Evolutionary conservation across 2,797 vertebrate species (phyloP), one percentile per base, ranked within the genome.

Genomic region (Gallirallus australis): DNA sequence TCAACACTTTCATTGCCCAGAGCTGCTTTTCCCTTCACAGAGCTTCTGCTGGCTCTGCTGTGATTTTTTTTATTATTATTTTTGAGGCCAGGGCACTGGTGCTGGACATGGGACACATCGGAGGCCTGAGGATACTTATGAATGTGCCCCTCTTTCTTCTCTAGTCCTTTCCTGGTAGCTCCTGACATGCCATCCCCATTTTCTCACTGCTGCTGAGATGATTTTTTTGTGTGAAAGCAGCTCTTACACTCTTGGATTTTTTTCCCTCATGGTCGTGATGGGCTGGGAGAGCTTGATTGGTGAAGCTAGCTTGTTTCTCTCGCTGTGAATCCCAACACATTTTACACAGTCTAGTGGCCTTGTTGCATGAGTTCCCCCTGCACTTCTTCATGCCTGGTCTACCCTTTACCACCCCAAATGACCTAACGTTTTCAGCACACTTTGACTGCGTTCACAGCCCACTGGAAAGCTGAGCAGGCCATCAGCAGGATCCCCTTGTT

Each of bases 311-410:
- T 77, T 45, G 12, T 18, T 70, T 61, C 17, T 19, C 28, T 45
- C 0, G 0, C 66, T 31, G 21, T 48, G 66, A n/a, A 3, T 19
- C 40, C 3, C 2, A 1, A 9, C 24, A 27, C 12, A 0, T 25
- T 11, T 42, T 27, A 7, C 25, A 30, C 4, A 20, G 52, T 1
- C 12, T 52, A 6, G 52, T 4, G 40, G 19, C 18, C 20, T 37
- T 5, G 2, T 28, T 37, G 42, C 19, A 9, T 53, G 83, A 68
- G 15, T 5, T 48, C 13, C 31, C 47, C 25, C 75, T 20, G 15
- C 10, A n/a, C 7, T 37, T 93, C 60, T 7, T 75, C 24, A 1
- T 5, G 9, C 15, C 48, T 52, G 12, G 10, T 13, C 50, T 45
- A 15, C 20, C 27, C 33, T 42, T 48, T 39, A 30, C 35, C 33